These are phyloP conservation scores for Drosophila suboccidentalis DNA, from an alignment of 2,888 invertebrate species.

Conservation along the genomic window DNA sequence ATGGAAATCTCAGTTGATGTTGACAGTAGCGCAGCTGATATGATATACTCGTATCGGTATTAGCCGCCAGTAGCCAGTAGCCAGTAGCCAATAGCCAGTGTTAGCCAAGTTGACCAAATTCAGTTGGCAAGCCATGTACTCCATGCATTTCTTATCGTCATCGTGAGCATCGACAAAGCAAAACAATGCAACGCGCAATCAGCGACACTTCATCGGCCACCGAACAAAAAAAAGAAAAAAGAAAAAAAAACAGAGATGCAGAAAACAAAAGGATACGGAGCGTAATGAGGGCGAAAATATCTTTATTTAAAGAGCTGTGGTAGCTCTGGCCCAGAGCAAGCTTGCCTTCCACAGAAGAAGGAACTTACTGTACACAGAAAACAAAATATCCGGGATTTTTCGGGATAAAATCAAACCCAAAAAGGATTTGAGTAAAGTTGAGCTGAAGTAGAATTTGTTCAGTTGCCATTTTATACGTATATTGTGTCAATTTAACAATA, in stretches of 20 bases:
- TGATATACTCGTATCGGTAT: conserved; percentile 40
- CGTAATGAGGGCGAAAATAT: conserved; percentile 82
- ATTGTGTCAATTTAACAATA: no score
- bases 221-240: conserved; percentile 24
- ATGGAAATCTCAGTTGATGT: conserved; percentile 51
- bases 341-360: conserved; percentile 58
- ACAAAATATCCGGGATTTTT: no score
- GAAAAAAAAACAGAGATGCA: conserved; percentile 11
- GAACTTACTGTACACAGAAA: no score
- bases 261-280: conserved; percentile 78
- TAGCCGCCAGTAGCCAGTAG: conserved; percentile 35
- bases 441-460: no score
- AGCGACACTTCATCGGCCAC: conserved; percentile 83
- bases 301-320: conserved; percentile 71
- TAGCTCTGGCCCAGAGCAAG: conserved; percentile 3
- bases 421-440: no score
- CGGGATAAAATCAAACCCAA: no score
- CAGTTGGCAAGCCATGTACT: conserved; percentile 46
- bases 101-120: conserved; percentile 47
- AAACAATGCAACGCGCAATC: conserved; percentile 83
- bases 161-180: conserved; percentile 65
- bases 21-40: conserved; percentile 45
- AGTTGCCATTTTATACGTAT: no score
- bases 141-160: conserved; percentile 70
- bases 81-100: conserved; percentile 7